These are phyloP conservation scores for Ammodytes dubius DNA, from an alignment of 2,113 vertebrate genomes.

Conservation along the genomic window DNA sequence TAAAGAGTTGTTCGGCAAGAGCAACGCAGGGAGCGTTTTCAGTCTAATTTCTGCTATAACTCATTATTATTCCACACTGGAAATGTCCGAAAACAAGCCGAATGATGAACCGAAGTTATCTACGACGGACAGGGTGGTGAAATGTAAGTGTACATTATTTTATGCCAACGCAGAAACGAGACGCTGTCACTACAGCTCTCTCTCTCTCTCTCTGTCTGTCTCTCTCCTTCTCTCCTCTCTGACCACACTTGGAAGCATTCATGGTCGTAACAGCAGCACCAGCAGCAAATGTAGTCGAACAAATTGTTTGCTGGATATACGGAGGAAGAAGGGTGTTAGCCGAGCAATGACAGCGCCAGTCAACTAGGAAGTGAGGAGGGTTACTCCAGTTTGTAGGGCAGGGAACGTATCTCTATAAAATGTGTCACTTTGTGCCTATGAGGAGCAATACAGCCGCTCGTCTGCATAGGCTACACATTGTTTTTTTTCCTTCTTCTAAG, in stretches of 20 bases:
- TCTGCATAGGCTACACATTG: background rate
- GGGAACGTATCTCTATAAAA: conserved; percentile 34
- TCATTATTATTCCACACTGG: conserved; percentile 83
- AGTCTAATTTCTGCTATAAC: conserved; percentile 74
- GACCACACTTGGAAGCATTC: conserved; percentile 43
- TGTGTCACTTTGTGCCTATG: conserved; percentile 29
- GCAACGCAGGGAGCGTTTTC: conserved; percentile 78
- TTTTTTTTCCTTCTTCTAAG: background rate
- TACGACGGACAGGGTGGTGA: conserved; percentile 96
- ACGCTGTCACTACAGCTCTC: conserved; percentile 17
- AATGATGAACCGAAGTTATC: conserved; percentile 97
- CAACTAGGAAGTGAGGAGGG: conserved; percentile 86
- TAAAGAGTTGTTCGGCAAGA: conserved; percentile 77
- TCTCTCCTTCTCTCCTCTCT: background rate
- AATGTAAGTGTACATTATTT: conserved; percentile 88
- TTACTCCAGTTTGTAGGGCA: conserved; percentile 67
- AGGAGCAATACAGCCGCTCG: background rate
- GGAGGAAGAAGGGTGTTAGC: conserved; percentile 84
- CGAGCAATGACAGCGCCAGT: conserved; percentile 74
- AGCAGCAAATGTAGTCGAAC: conserved; percentile 47
- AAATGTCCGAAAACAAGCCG: conserved; percentile 98
- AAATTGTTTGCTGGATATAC: conserved; percentile 51
- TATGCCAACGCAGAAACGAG: conserved; percentile 5
- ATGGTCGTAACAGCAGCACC: conserved; percentile 21
- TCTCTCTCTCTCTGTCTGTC: background rate